Evolutionary conservation across 2,797 vertebrate species (phyloP).

Genomic region (Enteromius trimaculatus): DNA sequence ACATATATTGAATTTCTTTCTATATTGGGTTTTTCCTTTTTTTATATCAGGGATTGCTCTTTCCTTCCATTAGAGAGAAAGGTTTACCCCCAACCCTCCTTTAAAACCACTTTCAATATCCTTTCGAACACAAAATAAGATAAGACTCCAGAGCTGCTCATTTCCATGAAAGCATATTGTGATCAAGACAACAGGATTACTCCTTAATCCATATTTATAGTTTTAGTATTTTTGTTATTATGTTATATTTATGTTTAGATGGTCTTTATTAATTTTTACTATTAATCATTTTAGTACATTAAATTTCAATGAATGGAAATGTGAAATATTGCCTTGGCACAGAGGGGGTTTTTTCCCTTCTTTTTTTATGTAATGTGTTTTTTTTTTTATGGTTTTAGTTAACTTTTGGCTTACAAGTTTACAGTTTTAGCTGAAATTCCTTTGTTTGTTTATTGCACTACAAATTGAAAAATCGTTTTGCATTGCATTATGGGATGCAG

Average conservation of each 20-base stretch:
- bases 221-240: background rate
- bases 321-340: background rate
- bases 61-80: constrained; percentile 18
- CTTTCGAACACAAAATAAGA: constrained; percentile 7
- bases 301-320: background rate
- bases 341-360: too few species aligned
- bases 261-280: background rate
- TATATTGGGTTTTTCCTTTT: background rate
- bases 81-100: background rate
- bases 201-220: background rate
- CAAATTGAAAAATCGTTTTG: too few species aligned
- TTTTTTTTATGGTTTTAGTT: background rate
- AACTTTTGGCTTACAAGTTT: background rate
- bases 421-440: background rate
- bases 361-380: background rate
- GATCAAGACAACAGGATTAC: background rate
- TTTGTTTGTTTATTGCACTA: background rate
- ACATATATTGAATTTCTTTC: constrained; percentile 1
- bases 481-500: too few species aligned
- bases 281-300: background rate
- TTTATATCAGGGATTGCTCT: constrained; percentile 14
- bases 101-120: constrained; percentile 16
- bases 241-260: background rate
- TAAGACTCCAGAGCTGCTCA: background rate
- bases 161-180: background rate